A percentile compares a stretch with the other conserved stretches of the same genome.
Conservation (phyloP, 2,797 vertebrate genomes). For the Synaphobranchus kaupii region DNA sequence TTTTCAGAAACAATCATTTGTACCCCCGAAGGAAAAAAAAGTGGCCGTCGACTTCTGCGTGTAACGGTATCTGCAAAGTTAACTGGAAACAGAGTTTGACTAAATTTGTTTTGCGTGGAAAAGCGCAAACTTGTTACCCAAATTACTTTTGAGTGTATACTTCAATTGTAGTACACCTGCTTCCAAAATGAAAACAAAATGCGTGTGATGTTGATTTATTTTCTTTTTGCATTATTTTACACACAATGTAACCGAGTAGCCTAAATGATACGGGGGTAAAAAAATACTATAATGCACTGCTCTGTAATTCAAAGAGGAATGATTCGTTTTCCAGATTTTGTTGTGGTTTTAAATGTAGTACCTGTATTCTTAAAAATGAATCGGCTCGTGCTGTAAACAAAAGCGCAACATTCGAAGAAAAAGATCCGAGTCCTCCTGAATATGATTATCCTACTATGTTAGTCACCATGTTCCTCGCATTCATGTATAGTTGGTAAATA, state of each 20-base stretch:
- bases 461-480: background rate
- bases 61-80: slow-evolving; percentile 12
- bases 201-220: background rate
- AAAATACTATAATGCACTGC: background rate
- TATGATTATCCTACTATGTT: background rate
- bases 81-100: background rate
- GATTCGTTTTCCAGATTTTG: background rate
- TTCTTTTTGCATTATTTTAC: background rate
- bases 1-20: slow-evolving; percentile 9
- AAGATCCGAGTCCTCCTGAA: background rate
- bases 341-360: background rate
- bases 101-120: slow-evolving; percentile 3
- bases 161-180: background rate
- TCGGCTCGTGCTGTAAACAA: background rate
- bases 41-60: background rate
- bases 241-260: background rate
- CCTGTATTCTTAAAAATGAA: background rate
- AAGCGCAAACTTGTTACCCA: background rate
- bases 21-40: background rate
- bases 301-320: background rate
- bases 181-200: background rate
- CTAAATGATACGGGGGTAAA: background rate
- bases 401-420: background rate
- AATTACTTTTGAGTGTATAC: background rate
- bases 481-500: background rate